A percentile compares a stretch with the other conserved stretches of the same genome.
phyloP scores from a whole-genome alignment of 2,888 invertebrate genomes.

The Agrochola lota region DNA sequence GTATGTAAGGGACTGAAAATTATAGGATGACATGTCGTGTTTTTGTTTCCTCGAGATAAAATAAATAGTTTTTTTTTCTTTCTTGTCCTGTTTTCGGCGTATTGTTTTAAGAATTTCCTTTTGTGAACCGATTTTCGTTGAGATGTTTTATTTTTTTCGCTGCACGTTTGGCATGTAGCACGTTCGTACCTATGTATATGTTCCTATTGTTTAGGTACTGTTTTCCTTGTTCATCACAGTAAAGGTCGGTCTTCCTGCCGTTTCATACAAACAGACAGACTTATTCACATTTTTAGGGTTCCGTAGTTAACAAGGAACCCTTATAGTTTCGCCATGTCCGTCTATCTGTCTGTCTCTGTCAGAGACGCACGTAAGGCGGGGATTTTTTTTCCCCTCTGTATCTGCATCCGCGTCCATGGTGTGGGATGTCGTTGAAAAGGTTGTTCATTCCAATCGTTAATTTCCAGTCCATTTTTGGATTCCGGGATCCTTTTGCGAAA shows the following conservation, averaged over 20 bases:
- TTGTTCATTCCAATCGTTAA: no score
- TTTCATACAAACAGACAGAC: background rate
- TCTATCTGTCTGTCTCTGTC: no score
- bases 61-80: constrained; percentile 54
- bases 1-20: constrained; percentile 62
- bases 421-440: no score
- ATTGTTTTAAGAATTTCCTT: constrained; percentile 53
- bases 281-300: no score
- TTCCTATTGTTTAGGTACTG: background rate
- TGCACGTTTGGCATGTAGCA: background rate
- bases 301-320: no score
- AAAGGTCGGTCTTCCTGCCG: background rate
- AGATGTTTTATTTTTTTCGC: constrained; percentile 1
- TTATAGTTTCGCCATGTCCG: no score
- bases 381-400: no score
- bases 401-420: no score
- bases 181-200: background rate
- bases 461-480: no score
- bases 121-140: constrained; percentile 16
- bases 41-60: constrained; percentile 62
- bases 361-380: no score
- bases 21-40: constrained; percentile 65
- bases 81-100: constrained; percentile 37
- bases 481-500: no score
- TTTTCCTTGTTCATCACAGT: background rate